Base-by-base conservation (phyloP, 2,888 invertebrate species). In the Catocala sponsa region DNA sequence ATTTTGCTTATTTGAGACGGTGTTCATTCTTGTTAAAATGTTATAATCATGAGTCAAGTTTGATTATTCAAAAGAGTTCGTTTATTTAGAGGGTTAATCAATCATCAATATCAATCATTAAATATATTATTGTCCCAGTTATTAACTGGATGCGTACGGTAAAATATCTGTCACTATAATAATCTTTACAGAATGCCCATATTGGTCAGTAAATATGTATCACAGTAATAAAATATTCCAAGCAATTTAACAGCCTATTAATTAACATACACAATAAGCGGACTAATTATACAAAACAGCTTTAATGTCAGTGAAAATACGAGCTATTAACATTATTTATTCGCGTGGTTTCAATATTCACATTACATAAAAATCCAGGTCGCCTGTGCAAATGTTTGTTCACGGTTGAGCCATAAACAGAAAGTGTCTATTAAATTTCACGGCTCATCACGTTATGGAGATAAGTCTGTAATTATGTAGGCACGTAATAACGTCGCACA, bases 401-500 rank as follows among this genome's bases (percentile, higher is more conserved):
- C 55, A 52, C 50, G 62, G 56, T 6, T 6, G 7, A n/a, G 33
- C 13, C 13, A 55, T 72, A 63, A 70, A 70, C 41, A 53, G 33
- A 62, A 59, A 61, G 44, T 44, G 59, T 63, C 59, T 67, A 70
- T 76, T 72, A 76, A 76, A 70, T 76, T 65, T 76, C 63, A 72
- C 57, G 53, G 49, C 59, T 70, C 70, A 72, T 63, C 51, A 76
- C 60, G 38, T 59, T 63, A 59, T 60, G 59, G 63, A 64, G 53
- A 69, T 76, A 76, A 62, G 55, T 55, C 42, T 55, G 55, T 72
- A 65, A 62, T 72, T 72, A 72, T 63, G 51, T 61, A 25, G 70
- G 55, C 15, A 55, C 44, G 35, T 66, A 48, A 48, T 48, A 5
- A 48, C 33, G 32, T 48, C 32, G 25, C 33, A 46, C 6, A 38